A percentile compares a stretch with the other conserved stretches of the same genome.
phyloP scores from a whole-genome alignment of 1,140 invertebrate genomes.

The Cotesia chilonis region DNA sequence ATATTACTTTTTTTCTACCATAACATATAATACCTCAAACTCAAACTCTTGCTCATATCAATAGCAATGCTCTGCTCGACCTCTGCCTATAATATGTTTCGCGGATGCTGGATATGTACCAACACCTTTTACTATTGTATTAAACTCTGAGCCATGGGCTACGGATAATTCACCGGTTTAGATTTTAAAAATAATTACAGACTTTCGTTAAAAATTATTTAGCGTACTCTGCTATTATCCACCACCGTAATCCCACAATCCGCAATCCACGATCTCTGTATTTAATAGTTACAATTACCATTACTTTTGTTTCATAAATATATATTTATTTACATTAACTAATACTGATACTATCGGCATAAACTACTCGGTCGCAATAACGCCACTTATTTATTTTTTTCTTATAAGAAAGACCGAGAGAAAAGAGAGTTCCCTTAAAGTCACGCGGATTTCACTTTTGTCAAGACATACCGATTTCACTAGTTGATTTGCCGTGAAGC shows the following conservation, averaged over 20 bases:
- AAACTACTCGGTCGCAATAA: no score
- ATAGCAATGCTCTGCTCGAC: background rate
- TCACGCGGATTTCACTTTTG: slow-evolving; percentile 32
- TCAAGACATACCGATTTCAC: slow-evolving; percentile 35
- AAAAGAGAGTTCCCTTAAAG: slow-evolving; percentile 30
- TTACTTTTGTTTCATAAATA: background rate
- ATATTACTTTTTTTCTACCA: slow-evolving; percentile 15
- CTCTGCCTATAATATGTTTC: no score
- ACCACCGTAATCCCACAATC: background rate
- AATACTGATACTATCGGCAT: no score
- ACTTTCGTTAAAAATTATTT: background rate
- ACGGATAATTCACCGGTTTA: background rate
- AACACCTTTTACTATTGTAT: no score
- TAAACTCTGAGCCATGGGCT: no score
- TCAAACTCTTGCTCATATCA: background rate
- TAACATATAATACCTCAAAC: background rate
- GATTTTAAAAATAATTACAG: no score
- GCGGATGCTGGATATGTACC: no score
- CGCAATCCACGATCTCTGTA: background rate
- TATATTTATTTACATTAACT: no score
- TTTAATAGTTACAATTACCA: no score
- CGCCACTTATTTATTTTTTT: no score
- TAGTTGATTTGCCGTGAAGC: slow-evolving; percentile 25
- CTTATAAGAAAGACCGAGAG: background rate
- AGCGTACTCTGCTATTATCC: background rate